phyloP scores from a whole-genome alignment of 2,797 vertebrate species.

The Hylomyscus alleni region DNA sequence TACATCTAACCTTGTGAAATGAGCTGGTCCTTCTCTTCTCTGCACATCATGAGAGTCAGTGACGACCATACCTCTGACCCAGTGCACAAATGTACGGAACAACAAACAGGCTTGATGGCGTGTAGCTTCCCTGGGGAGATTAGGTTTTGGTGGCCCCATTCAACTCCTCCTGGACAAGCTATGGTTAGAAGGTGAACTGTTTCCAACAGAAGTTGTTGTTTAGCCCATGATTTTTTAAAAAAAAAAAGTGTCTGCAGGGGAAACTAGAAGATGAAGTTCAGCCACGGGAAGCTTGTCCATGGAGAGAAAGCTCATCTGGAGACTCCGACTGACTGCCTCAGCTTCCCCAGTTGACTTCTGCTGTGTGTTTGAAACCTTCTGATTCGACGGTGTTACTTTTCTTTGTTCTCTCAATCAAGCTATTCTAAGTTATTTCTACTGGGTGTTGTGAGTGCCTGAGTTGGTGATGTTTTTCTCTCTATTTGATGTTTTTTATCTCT shows the following conservation, averaged over 20 bases:
- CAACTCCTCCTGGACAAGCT: neutral
- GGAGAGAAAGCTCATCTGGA: neutral
- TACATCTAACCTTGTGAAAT: neutral
- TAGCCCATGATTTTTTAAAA: neutral
- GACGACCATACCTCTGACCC: neutral
- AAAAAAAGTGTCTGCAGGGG: neutral
- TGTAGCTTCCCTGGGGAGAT: neutral
- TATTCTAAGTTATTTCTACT: neutral
- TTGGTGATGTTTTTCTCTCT: neutral
- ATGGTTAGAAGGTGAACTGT: neutral
- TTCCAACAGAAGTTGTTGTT: neutral
- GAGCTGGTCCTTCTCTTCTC: neutral
- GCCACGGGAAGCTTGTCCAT: neutral
- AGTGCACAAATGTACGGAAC: accelerated
- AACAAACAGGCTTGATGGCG: neutral
- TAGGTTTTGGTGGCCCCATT: neutral
- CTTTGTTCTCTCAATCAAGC: neutral
- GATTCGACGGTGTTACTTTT: neutral
- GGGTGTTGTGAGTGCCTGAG: neutral
- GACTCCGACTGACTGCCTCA: neutral
- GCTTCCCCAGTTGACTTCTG: neutral
- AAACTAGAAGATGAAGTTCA: neutral
- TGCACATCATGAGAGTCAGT: neutral
- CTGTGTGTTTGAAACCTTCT: neutral
- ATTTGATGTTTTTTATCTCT: neutral